A percentile compares a stretch with the other conserved stretches of the same genome.
Conservation (phyloP, 2,888 invertebrate genomes). For the Neoscelio sp. region DNA sequence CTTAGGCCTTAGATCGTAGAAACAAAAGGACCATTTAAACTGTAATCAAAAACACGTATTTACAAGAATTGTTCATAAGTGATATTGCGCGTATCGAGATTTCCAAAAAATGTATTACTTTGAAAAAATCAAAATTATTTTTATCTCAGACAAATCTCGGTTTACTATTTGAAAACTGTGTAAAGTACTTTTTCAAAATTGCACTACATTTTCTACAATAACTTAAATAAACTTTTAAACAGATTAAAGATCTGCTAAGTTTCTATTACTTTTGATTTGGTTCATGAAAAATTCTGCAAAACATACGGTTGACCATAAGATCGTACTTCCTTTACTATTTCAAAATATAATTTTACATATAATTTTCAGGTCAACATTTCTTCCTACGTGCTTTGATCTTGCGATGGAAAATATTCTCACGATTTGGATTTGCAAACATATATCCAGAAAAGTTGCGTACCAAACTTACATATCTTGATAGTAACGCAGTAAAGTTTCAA, state of each 20-base stretch:
- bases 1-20: conserved; percentile 27
- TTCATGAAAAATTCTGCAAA: too few relatives aligned
- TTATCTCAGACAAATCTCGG: too few relatives aligned
- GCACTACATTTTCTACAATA: too few relatives aligned
- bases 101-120: too few relatives aligned
- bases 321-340: conserved; percentile 1
- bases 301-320: too few relatives aligned
- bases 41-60: conserved; percentile 38
- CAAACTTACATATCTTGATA: conserved; percentile 31
- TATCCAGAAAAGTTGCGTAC: conserved; percentile 27
- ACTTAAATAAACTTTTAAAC: too few relatives aligned
- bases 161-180: too few relatives aligned
- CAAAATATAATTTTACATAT: conserved; percentile 14
- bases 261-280: too few relatives aligned
- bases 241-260: too few relatives aligned
- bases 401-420: conserved; percentile 26
- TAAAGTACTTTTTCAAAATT: too few relatives aligned
- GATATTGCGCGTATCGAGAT: too few relatives aligned
- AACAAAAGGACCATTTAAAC: conserved; percentile 45
- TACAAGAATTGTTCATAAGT: conserved; percentile 12
- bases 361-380: background rate
- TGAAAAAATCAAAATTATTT: too few relatives aligned
- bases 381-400: conserved; percentile 32
- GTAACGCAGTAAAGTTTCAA: conserved; percentile 37
- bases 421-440: conserved; percentile 39